Percentiles rank a stretch among this genome's conserved stretches.
Evolutionary conservation across 2,797 vertebrate genomes (phyloP).

Genomic region (Mallotus villosus): DNA sequence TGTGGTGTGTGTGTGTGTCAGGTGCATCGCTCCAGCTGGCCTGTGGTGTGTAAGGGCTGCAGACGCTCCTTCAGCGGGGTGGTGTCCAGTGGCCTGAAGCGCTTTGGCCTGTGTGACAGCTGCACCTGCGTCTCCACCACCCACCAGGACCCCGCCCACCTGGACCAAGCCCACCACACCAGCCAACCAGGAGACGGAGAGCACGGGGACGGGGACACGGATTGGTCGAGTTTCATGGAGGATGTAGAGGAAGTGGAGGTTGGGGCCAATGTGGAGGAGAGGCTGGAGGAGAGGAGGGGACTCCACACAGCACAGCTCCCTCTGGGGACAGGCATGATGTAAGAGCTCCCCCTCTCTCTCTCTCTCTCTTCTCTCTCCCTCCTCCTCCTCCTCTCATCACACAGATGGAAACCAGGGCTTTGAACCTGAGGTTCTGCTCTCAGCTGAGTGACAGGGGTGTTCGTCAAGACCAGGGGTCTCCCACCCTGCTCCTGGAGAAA

Average conservation of each 20-base stretch:
- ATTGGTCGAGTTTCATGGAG: conserved; percentile 94
- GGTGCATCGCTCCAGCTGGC: conserved; percentile 94
- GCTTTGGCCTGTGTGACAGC: conserved; percentile 91
- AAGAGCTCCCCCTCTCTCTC: conserved; percentile 8
- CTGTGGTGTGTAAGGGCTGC: conserved; percentile 94
- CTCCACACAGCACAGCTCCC: conserved; percentile 63
- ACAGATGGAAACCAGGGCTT: too few species aligned
- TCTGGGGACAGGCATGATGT: conserved; percentile 64
- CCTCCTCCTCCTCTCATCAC: too few species aligned
- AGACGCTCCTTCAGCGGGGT: conserved; percentile 87
- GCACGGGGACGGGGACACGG: conserved; percentile 76
- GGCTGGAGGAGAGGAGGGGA: conserved; percentile 79
- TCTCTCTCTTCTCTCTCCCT: too few species aligned
- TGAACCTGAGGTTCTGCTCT: too few species aligned
- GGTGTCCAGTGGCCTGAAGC: conserved; percentile 84
- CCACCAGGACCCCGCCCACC: conserved; percentile 78
- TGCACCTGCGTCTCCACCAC: conserved; percentile 92
- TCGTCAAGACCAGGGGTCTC: too few species aligned
- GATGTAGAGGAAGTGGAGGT: conserved; percentile 91
- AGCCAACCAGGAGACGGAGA: conserved; percentile 79
- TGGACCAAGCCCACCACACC: conserved; percentile 77
- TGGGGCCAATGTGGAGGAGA: conserved; percentile 77
- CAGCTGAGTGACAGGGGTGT: not conserved
- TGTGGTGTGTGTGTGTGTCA: conserved; percentile 47
- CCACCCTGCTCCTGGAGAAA: too few species aligned